Conservation (phyloP, 2,113 vertebrate species). For the Oceanites oceanicus region DNA sequence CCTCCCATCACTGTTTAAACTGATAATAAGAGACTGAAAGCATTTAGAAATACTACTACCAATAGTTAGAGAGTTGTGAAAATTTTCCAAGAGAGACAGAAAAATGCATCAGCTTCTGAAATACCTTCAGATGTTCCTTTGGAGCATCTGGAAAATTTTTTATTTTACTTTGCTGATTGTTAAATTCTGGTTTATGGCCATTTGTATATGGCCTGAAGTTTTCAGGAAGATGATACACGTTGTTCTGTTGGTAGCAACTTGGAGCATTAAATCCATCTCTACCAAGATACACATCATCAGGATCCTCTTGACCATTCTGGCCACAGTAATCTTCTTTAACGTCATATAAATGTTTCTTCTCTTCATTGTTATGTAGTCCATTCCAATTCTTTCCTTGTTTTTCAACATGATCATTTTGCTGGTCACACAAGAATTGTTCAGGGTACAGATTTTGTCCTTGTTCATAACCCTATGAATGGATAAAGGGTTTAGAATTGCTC, state of each 20-base stretch:
- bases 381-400: conserved; percentile 74
- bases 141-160: conserved; percentile 60
- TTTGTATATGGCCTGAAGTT: conserved; percentile 73
- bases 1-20: background rate
- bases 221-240: conserved; percentile 68
- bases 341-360: conserved; percentile 67
- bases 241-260: conserved; percentile 65
- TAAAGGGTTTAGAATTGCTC: background rate
- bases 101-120: background rate
- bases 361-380: conserved; percentile 15
- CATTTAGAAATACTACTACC: background rate
- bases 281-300: conserved; percentile 67
- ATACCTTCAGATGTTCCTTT: conserved; percentile 82
- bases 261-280: conserved; percentile 73
- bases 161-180: conserved; percentile 56
- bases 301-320: conserved; percentile 60
- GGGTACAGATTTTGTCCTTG: conserved; percentile 64
- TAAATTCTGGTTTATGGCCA: conserved; percentile 64
- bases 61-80: background rate
- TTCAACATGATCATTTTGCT: conserved; percentile 61
- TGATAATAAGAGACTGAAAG: background rate
- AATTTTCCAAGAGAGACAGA: background rate
- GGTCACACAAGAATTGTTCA: conserved; percentile 67
- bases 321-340: conserved; percentile 66
- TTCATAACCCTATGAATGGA: conserved; percentile 64